A percentile compares a stretch with the other conserved stretches of the same genome.
Evolutionary conservation across 1,140 invertebrate genomes (phyloP).

Genomic region (Tetramorium alpestre): DNA sequence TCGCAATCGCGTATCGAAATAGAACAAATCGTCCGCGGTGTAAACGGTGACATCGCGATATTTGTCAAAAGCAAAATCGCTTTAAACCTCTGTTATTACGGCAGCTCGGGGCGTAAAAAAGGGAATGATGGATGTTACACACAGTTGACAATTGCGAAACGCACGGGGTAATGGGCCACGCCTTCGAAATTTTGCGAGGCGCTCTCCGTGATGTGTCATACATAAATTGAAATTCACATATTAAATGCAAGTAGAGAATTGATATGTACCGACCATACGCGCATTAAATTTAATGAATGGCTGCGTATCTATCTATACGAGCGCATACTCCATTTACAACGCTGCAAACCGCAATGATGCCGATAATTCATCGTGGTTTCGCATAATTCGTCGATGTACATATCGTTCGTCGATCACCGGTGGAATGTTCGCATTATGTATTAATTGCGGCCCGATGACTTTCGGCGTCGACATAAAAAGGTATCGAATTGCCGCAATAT

Average conservation of each 20-base stretch:
- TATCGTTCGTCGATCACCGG: conserved; percentile 48
- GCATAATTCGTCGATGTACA: conserved; percentile 44
- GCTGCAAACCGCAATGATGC: conserved; percentile 51
- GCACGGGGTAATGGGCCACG: not conserved
- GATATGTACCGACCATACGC: conserved; percentile 52
- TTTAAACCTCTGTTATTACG: not conserved
- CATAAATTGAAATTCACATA: conserved; percentile 61
- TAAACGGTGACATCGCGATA: conserved; percentile 18
- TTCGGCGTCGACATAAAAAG: not conserved
- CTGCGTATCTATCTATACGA: conserved; percentile 51
- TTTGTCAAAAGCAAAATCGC: conserved; percentile 40
- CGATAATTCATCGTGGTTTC: conserved; percentile 60
- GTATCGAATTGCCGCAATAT: not conserved
- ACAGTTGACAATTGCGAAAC: conserved; percentile 35
- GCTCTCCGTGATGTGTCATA: conserved; percentile 36
- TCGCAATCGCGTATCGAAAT: conserved; percentile 58
- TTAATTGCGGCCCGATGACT: conserved; percentile 23
- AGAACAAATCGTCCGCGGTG: conserved; percentile 15
- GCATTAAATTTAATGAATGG: conserved; percentile 62
- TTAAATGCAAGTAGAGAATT: conserved; percentile 59
- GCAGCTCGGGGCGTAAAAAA: conserved; percentile 15
- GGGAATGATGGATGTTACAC: not conserved
- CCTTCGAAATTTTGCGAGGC: conserved; percentile 29
- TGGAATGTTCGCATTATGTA: conserved; percentile 35
- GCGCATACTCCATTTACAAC: conserved; percentile 58